Evolutionary conservation across 2,888 invertebrate genomes (phyloP).

Genomic region (Isotomurus palustris): DNA sequence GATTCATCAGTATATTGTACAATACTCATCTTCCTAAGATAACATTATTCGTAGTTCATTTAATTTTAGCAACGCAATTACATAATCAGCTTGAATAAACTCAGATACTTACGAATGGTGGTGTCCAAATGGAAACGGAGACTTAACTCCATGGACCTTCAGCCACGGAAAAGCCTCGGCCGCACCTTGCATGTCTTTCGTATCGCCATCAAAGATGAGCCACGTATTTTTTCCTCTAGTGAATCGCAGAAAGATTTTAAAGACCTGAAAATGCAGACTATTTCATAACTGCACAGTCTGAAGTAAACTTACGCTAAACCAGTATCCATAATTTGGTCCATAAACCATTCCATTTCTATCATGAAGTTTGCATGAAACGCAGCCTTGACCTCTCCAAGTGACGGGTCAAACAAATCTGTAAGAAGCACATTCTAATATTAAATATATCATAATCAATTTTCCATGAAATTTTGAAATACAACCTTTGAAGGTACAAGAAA

Average conservation of each 20-base stretch:
- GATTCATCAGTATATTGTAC: constrained; percentile 76
- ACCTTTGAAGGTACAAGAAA: not conserved
- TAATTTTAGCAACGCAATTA: not conserved
- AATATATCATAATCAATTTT: not conserved
- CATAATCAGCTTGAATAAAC: not conserved
- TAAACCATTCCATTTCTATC: constrained; percentile 83
- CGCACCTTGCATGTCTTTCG: constrained; percentile 55
- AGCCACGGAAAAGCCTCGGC: constrained; percentile 58
- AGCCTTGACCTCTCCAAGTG: constrained; percentile 67
- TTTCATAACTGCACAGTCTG: not conserved
- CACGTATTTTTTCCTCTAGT: constrained; percentile 65
- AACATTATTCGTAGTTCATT: constrained; percentile 10
- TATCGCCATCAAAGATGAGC: constrained; percentile 72
- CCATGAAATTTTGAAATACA: constrained; percentile 1
- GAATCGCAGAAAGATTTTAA: constrained; percentile 36
- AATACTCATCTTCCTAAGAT: constrained; percentile 76
- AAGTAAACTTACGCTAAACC: constrained; percentile 59
- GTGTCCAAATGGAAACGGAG: constrained; percentile 74
- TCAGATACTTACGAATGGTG: constrained; percentile 73
- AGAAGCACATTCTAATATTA: not conserved
- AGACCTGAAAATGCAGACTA: not conserved
- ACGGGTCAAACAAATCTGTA: constrained; percentile 73
- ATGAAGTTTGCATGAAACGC: constrained; percentile 88
- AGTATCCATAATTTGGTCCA: constrained; percentile 76
- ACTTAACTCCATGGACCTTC: constrained; percentile 62